These are phyloP conservation scores for Thinocorus orbignyianus DNA, from an alignment of 2,113 vertebrate genomes.

Conservation along the genomic window DNA sequence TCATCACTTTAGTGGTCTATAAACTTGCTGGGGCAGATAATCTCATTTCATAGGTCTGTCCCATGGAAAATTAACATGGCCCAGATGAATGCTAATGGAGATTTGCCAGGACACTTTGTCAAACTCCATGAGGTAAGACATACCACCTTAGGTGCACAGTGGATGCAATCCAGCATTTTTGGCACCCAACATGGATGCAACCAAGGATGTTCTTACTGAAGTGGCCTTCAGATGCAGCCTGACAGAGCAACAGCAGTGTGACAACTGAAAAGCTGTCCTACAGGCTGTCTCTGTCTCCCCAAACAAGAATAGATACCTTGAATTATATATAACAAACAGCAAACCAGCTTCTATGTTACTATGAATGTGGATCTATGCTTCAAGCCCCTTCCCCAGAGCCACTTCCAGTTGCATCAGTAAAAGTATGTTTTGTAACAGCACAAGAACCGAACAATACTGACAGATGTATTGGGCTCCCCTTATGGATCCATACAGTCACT, in stretches of 20 bases:
- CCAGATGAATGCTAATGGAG: neutral
- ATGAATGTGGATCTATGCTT: neutral
- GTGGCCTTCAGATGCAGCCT: neutral
- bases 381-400: neutral
- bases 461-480: neutral
- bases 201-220: neutral
- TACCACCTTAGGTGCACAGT: fast-evolving
- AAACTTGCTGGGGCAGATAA: neutral
- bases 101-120: neutral
- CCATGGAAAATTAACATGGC: neutral
- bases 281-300: neutral
- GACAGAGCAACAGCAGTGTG: neutral
- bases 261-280: neutral
- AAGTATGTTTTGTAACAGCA: neutral
- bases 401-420: neutral
- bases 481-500: neutral
- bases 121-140: neutral
- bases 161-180: neutral
- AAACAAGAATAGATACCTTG: neutral
- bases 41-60: neutral
- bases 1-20: neutral
- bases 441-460: neutral
- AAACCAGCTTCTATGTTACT: neutral
- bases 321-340: neutral
- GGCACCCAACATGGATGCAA: neutral